phyloP scores from a whole-genome alignment of 2,797 vertebrate genomes.

The Notolabrus celidotus region DNA sequence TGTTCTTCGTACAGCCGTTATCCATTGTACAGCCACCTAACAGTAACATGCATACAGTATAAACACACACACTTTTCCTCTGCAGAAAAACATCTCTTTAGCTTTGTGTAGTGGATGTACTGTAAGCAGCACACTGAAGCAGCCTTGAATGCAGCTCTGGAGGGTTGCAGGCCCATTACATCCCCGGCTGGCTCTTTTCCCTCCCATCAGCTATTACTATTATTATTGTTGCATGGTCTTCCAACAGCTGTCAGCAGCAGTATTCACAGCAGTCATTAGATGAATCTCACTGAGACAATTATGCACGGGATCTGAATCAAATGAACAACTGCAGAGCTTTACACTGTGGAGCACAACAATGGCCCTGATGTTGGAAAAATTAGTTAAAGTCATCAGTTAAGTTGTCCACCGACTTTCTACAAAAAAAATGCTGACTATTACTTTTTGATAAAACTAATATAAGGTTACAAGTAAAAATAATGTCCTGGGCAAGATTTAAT shows the following conservation, averaged over 20 bases:
- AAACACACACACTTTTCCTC: not conserved
- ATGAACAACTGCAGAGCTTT: slow-evolving; percentile 25
- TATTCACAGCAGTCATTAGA: slow-evolving; percentile 60
- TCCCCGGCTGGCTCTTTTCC: slow-evolving; percentile 37
- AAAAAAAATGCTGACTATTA: slow-evolving; percentile 29
- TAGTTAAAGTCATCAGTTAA: slow-evolving; percentile 42
- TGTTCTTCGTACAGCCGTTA: not conserved
- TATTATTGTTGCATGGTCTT: slow-evolving; percentile 56
- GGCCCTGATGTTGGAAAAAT: slow-evolving; percentile 31
- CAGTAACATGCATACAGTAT: not conserved
- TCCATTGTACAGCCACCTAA: not conserved
- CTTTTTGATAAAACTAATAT: slow-evolving; percentile 30
- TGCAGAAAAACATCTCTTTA: not conserved
- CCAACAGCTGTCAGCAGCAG: slow-evolving; percentile 58
- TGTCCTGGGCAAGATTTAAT: not conserved
- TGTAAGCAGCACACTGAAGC: not conserved
- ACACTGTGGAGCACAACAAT: slow-evolving; percentile 23
- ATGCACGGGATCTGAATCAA: slow-evolving; percentile 26
- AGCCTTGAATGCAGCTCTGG: slow-evolving; percentile 21
- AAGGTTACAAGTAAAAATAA: slow-evolving; percentile 6
- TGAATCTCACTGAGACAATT: slow-evolving; percentile 58
- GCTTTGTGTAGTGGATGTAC: not conserved
- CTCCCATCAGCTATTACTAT: slow-evolving; percentile 40
- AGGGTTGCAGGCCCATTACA: slow-evolving; percentile 38
- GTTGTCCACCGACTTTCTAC: slow-evolving; percentile 16